A percentile compares a stretch with the other conserved stretches of the same genome.
phyloP scores from a whole-genome alignment of 2,888 invertebrate species.

The Melieria omissa region DNA sequence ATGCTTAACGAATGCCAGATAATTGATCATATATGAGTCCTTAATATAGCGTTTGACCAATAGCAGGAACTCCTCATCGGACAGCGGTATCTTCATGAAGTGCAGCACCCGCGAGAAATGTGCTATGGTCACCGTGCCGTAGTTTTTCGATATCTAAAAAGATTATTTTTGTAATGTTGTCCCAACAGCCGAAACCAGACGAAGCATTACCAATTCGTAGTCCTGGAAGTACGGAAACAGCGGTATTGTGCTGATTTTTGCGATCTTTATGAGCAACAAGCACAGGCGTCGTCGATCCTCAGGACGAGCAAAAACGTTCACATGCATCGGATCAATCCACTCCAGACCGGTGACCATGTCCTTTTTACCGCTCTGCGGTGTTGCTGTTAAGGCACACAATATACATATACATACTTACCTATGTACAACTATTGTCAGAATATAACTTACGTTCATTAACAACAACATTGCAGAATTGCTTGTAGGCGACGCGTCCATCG shows the following conservation, averaged over 20 bases:
- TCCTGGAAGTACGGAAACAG: slow-evolving; percentile 74
- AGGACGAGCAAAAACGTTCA: slow-evolving; percentile 73
- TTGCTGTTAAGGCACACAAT: slow-evolving; percentile 41
- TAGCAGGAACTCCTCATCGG: slow-evolving; percentile 78
- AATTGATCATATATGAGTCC: slow-evolving; percentile 81
- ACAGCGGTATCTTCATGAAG: slow-evolving; percentile 76
- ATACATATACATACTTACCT: too few species aligned
- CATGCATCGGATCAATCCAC: slow-evolving; percentile 78
- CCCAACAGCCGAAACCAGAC: not conserved
- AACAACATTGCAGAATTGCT: slow-evolving; percentile 79
- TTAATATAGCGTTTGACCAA: slow-evolving; percentile 80
- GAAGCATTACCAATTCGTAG: slow-evolving; percentile 61
- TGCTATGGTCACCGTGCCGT: slow-evolving; percentile 79
- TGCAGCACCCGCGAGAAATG: slow-evolving; percentile 81
- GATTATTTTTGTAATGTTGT: not conserved
- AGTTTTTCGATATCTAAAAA: slow-evolving; percentile 76
- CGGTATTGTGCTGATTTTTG: slow-evolving; percentile 73
- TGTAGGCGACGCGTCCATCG: slow-evolving; percentile 81
- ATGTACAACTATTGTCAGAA: not conserved
- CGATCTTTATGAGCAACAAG: slow-evolving; percentile 79
- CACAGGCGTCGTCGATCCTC: slow-evolving; percentile 77
- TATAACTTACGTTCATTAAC: slow-evolving; percentile 61
- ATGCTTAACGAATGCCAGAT: slow-evolving; percentile 78
- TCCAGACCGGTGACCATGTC: slow-evolving; percentile 71
- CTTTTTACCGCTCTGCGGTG: slow-evolving; percentile 37